phyloP scores from a whole-genome alignment of 2,113 vertebrate genomes.

The Tenebrosternarchus preto region DNA sequence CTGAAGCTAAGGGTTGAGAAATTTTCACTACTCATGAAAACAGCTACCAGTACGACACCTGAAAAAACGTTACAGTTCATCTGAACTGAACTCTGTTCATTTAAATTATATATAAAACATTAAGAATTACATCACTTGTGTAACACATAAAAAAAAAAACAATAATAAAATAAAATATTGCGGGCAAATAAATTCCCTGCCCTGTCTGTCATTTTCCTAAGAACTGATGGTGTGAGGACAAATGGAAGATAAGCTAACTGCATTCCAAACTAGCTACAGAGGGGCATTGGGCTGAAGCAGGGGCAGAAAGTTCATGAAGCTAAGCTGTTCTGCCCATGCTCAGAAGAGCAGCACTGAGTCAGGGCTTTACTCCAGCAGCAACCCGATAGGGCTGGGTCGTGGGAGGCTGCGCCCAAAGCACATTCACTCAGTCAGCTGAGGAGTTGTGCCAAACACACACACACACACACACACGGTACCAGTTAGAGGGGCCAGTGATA shows the following conservation, averaged over 20 bases:
- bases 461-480: constrained; percentile 42
- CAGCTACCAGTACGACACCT: background rate
- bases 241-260: constrained; percentile 10
- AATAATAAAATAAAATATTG: too few species aligned
- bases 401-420: background rate
- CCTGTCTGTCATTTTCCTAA: too few species aligned
- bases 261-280: constrained; percentile 13
- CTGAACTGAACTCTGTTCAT: background rate
- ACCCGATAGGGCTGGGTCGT: constrained; percentile 12
- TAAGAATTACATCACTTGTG: too few species aligned
- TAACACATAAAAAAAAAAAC: too few species aligned
- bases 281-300: constrained; percentile 12
- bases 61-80: background rate
- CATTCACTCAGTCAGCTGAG: constrained; percentile 23
- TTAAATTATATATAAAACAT: too few species aligned
- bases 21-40: too few species aligned
- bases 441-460: constrained; percentile 24
- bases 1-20: too few species aligned
- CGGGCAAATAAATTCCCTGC: too few species aligned
- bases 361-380: constrained; percentile 33
- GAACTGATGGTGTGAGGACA: too few species aligned
- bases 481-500: constrained; percentile 25
- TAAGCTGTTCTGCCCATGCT: background rate
- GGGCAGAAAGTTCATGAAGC: constrained; percentile 6
- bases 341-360: constrained; percentile 15